phyloP scores from a whole-genome alignment of 2,797 vertebrate species.

The Poecile montanus region DNA sequence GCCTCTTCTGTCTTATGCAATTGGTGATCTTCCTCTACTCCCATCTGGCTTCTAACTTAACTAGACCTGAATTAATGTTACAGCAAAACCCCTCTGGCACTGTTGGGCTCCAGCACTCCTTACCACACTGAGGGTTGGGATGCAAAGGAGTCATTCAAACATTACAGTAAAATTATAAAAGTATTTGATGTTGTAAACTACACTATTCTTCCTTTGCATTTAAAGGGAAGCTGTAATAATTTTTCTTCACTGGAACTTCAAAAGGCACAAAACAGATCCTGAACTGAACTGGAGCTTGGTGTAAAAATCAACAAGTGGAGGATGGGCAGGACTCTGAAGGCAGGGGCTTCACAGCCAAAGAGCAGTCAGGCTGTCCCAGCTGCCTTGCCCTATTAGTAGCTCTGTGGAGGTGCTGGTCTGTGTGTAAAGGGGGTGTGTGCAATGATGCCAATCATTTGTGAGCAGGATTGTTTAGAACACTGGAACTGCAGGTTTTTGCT shows the following conservation, averaged over 20 bases:
- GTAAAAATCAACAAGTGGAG: background rate
- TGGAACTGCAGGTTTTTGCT: background rate
- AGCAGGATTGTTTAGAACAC: background rate
- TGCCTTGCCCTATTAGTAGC: no score
- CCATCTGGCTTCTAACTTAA: background rate
- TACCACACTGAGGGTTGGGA: background rate
- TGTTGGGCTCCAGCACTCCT: background rate
- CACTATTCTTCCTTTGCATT: background rate
- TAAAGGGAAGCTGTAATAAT: background rate
- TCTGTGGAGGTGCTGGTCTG: background rate
- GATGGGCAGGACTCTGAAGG: background rate
- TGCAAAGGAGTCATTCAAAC: background rate
- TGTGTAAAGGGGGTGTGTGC: background rate
- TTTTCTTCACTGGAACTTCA: background rate
- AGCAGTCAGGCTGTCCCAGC: background rate
- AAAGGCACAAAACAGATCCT: background rate
- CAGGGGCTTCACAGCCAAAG: background rate
- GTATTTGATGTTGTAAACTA: background rate
- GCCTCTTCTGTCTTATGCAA: background rate
- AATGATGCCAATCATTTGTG: background rate
- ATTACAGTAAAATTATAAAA: background rate
- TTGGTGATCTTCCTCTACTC: background rate
- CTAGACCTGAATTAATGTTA: background rate
- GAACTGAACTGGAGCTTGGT: conserved; percentile 4
- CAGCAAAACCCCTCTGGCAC: background rate